Evolutionary conservation across 2,797 vertebrate species (phyloP), one percentile per base, ranked within the genome.

Genomic region (Heterohyrax brucei): DNA sequence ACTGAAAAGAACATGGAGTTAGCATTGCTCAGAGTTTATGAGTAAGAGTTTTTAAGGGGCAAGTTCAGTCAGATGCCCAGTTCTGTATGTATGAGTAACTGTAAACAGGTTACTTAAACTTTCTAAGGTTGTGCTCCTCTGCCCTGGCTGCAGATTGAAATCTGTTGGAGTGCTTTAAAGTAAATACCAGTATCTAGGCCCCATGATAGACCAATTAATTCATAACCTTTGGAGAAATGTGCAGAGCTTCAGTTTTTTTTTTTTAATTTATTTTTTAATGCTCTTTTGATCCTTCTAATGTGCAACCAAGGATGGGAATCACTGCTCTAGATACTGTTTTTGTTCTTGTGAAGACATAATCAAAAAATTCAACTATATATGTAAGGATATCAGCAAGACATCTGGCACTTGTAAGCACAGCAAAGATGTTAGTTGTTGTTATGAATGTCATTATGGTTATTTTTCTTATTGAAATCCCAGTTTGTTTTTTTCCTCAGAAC

Each of bases 21-120:
- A 64, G 62, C 85, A 56, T 86, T 21, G 53, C 22, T 68, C 59
- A 56, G 82, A 80, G 46, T 53, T 75, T 61, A 62, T 26, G 33
- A 62, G 72, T 26, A 66, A 84, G 86, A 86, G 44, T 76, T 80
- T 92, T 18, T 66, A 80, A 88, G 75, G 22, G 26, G 72, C 46
- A 91, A 12, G 21, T 94, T 66, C 53, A 62, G 44, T 48, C 81
- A 81, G 26, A 44, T 62, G 30, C 70, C 22, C 53, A 76, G 4
- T 64, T 93, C 75, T 46, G 12, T 48, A 30, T 30, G 8, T 28
- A n/a, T 46, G 61, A 39, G 10, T 62, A 78, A 30, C 10, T 56
- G 87, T 46, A 80, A 81, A 79, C 53, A 78, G 80, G 44, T 81
- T 61, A 5, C 44, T 91, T n/a, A 59, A 77, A 39, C n/a, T 64